A percentile compares a stretch with the other conserved stretches of the same genome.
phyloP scores from a whole-genome alignment of 2,888 invertebrate genomes.

The Platycheirus albimanus region DNA sequence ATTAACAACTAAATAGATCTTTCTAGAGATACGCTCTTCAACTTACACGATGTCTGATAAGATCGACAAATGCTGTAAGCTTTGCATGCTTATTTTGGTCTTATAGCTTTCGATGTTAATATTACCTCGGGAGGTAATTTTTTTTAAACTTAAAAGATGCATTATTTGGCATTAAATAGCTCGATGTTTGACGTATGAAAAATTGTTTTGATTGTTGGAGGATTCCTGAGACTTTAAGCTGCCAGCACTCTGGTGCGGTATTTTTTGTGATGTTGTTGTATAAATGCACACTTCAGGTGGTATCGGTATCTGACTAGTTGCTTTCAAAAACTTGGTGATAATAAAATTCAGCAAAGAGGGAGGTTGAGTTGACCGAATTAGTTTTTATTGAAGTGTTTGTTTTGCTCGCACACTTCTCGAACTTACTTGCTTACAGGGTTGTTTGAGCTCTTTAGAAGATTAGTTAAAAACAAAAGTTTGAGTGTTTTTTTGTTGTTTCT shows the following conservation, averaged over 20 bases:
- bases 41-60: neutral
- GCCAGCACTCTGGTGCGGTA: neutral
- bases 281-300: conserved; percentile 15
- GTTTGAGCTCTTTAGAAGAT: conserved; percentile 48
- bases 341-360: conserved; percentile 1
- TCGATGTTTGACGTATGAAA: conserved; percentile 1
- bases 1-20: neutral
- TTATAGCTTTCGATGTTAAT: neutral
- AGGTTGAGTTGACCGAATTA: conserved; percentile 35
- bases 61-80: neutral
- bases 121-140: neutral
- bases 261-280: neutral
- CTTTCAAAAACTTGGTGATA: neutral
- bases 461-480: conserved; percentile 42
- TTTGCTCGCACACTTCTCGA: neutral
- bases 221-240: neutral
- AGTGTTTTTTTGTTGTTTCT: neutral
- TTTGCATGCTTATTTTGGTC: neutral
- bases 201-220: neutral
- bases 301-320: neutral
- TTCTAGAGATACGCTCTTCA: conserved; percentile 3
- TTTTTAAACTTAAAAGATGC: no score
- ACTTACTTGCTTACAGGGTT: conserved; percentile 5
- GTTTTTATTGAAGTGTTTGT: conserved; percentile 28
- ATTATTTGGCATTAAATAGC: conserved; percentile 7